Evolutionary conservation across 2,888 invertebrate species (phyloP), one percentile per base, ranked within the genome.

Genomic region (Athalia rosae): DNA sequence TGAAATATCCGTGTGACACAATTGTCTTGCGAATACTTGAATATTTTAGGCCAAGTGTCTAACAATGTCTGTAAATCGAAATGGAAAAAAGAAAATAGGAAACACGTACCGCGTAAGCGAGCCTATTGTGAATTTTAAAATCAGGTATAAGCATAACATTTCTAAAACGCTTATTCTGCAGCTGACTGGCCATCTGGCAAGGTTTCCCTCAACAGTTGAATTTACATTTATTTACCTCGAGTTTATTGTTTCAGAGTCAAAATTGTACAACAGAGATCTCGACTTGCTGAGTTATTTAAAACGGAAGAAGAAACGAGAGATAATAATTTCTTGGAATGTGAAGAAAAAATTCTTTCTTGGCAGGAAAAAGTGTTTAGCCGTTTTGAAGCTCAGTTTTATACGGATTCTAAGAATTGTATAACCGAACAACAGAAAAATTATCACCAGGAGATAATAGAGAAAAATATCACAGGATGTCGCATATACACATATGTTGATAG

Each of bases 311-410:
- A 89, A 78, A 86, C 85, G 7, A 84, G 85, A 43, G 89, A 90
- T 74, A 77, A 85, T 3, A 88, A 89, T 80, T 89, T 85, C 79
- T 81, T 89, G 41, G 84, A 88, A 76, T 77, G 80, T 50, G 90
- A 90, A 78, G 87, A 88, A 43, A 81, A 81, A 71, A 84, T 83
- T 73, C 93, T 95, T 80, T 87, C 89, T 81, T 96, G 96, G 96
- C 95, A 96, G 87, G 92, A 95, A 85, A 96, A 95, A 90, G 88
- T 92, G 0, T 93, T 95, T 78, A 93, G 94, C 80, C 89, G 90
- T 7, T 90, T 90, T 83, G 95, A 95, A 87, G 85, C 92, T 8
- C 91, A 92, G 73, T 91, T 92, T 77, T 95, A 94, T 84, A 88
- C 88, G 1, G 92, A 94, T 56, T 87, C 91, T 58, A 91, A 91